Base-by-base conservation (phyloP, 2,113 vertebrate species). In the Peromyscus polionotus region DNA sequence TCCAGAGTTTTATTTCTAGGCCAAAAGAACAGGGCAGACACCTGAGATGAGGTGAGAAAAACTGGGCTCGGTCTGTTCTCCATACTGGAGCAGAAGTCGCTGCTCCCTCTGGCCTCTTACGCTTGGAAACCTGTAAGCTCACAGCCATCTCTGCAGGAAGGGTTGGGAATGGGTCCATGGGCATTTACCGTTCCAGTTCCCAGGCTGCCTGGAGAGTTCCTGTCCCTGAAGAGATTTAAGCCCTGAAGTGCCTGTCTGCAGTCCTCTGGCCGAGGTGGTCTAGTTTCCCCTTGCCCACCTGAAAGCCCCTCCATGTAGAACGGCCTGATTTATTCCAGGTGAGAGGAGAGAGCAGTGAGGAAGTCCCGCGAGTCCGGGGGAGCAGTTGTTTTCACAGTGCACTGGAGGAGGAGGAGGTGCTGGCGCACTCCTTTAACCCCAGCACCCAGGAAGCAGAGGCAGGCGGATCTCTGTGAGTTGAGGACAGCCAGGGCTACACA, bases 1-100 rank as follows among this genome's bases (percentile, higher is more conserved):
- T 89, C 54, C 77, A 86, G 91, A 97, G 94, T 96, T 95, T 88
- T 48, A 85, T 97, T 94, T 61, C 67, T 19, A 39, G 95, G 57
- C 42, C 54, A 70, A 88, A 54, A 77, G 65, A 92, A 79, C 26
- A 90, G 92, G 54, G 33, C 20, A 72, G 89, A 81, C 20, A 59
- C 42, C 42, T 39, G 19, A 68, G 36, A 88, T 20, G 39, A 94
- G 54, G 72, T 28, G 16, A 96, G 39, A 12, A 83, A 85, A 91
- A 10, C 42, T 81, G 51, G 73, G 61, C 45, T 94, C 10, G 0
- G 17, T 86, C 42, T 65, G 45, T 54, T 73, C 19, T 90, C 22
- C n/a, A 42, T 6, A 0, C 51, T 11, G 2, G 11, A 79, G 51
- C n/a, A 39, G 84, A 76, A 33, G 17, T 26, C 63, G 42, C 33